phyloP scores from a whole-genome alignment of 2,888 invertebrate genomes.

The Lithosia quadra region DNA sequence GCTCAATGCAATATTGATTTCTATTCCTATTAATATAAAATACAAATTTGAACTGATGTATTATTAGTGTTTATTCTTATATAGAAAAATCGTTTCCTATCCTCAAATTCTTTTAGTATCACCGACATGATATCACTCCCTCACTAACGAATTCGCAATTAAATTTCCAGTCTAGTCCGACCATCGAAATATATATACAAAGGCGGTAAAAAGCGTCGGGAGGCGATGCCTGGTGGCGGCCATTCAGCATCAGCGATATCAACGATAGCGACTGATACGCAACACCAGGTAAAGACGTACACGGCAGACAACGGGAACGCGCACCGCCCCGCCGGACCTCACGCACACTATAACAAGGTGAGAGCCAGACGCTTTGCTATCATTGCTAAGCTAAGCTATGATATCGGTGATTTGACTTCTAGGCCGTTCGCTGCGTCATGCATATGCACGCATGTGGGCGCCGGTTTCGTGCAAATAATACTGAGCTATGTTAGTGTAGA shows the following conservation, averaged over 20 bases:
- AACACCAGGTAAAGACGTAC: constrained; percentile 98
- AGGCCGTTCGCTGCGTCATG: too few species aligned
- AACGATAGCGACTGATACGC: constrained; percentile 89
- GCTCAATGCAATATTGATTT: background rate
- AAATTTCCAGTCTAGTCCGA: constrained; percentile 73
- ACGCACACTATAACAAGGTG: constrained; percentile 97
- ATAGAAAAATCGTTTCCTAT: background rate
- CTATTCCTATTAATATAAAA: background rate
- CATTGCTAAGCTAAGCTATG: constrained; percentile 52
- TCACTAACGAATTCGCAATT: background rate
- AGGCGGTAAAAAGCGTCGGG: constrained; percentile 83
- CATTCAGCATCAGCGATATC: constrained; percentile 82
- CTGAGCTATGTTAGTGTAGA: too few species aligned
- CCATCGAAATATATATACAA: constrained; percentile 83
- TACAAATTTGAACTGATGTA: too few species aligned
- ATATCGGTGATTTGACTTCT: constrained; percentile 11
- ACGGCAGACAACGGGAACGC: constrained; percentile 96
- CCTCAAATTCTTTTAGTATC: background rate
- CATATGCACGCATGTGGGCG: too few species aligned
- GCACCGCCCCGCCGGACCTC: constrained; percentile 91
- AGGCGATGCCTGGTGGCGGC: constrained; percentile 61
- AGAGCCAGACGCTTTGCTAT: constrained; percentile 85
- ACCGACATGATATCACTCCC: background rate
- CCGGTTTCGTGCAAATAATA: too few species aligned
- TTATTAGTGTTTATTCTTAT: too few species aligned